Evolutionary conservation across 2,888 invertebrate species (phyloP).

Genomic region (Helicoverpa assulta): DNA sequence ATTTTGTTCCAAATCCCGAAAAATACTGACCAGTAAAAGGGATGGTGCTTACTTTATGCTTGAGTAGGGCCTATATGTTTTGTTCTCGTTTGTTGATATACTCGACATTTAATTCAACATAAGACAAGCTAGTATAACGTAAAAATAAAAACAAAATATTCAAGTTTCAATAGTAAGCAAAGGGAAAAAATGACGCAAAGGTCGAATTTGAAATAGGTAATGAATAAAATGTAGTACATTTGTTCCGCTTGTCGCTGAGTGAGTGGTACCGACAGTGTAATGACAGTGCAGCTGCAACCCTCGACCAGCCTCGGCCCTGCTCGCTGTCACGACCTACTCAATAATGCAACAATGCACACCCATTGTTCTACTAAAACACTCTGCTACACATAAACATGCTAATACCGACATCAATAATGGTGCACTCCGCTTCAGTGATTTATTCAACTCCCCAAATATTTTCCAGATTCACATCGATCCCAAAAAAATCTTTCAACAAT

Average conservation of each 20-base stretch:
- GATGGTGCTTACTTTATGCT: conserved; percentile 75
- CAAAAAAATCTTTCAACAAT: conserved; percentile 86
- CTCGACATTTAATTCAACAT: conserved; percentile 19
- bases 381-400: conserved; percentile 56
- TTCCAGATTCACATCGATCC: conserved; percentile 64
- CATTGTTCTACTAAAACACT: conserved; percentile 72
- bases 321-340: conserved; percentile 76
- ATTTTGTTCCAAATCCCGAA: conserved; percentile 84
- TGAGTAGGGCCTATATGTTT: conserved; percentile 67
- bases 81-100: conserved; percentile 58
- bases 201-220: conserved; percentile 68
- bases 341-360: conserved; percentile 84
- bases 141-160: background rate
- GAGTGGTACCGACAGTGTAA: conserved; percentile 73
- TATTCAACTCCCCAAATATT: conserved; percentile 48
- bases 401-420: conserved; percentile 39
- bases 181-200: conserved; percentile 39
- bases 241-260: conserved; percentile 81
- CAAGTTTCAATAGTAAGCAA: conserved; percentile 29
- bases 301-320: conserved; percentile 61
- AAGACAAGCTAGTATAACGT: background rate
- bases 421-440: conserved; percentile 37
- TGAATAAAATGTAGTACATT: conserved; percentile 78
- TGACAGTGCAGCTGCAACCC: conserved; percentile 83
- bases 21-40: conserved; percentile 80